Percentiles rank a stretch among this genome's conserved stretches.
Conservation (phyloP, 2,888 invertebrate genomes). For the Lissonota sp. region DNA sequence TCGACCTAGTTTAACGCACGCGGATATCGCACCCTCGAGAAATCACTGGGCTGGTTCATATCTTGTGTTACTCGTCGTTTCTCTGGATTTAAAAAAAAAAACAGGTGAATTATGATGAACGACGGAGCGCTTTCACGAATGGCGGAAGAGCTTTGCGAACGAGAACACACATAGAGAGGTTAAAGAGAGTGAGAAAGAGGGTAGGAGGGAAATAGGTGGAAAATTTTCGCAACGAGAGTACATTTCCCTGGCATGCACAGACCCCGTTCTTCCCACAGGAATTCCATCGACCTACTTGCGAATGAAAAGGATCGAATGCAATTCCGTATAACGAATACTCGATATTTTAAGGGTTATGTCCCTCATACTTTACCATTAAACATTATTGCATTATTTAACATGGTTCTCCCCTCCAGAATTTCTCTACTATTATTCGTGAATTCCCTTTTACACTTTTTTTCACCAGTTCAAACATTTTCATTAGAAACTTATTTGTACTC, state of each 20-base stretch:
- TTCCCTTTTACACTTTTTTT: too few species aligned
- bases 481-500: background rate
- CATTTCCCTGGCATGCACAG: slow-evolving; percentile 3
- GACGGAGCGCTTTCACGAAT: slow-evolving; percentile 5
- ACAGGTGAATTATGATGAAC: slow-evolving; percentile 40
- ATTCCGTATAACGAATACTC: slow-evolving; percentile 4
- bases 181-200: background rate
- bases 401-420: too few species aligned
- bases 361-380: background rate
- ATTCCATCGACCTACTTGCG: slow-evolving; percentile 41
- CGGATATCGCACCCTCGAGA: slow-evolving; percentile 58
- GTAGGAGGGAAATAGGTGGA: too few species aligned
- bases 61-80: slow-evolving; percentile 10
- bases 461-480: background rate
- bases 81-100: slow-evolving; percentile 22
- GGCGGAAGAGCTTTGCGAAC: slow-evolving; percentile 30
- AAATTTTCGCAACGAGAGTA: slow-evolving; percentile 19
- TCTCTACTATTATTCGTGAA: too few species aligned
- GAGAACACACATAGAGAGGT: slow-evolving; percentile 7
- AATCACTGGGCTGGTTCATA: slow-evolving; percentile 46
- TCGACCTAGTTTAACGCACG: slow-evolving; percentile 53
- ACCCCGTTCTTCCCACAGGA: slow-evolving; percentile 25
- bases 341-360: slow-evolving; percentile 3
- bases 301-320: slow-evolving; percentile 24
- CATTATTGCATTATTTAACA: background rate